Percentiles rank a stretch among this genome's conserved stretches.
phyloP scores from a whole-genome alignment of 1,140 invertebrate genomes.

The Coenobita brevimanus region DNA sequence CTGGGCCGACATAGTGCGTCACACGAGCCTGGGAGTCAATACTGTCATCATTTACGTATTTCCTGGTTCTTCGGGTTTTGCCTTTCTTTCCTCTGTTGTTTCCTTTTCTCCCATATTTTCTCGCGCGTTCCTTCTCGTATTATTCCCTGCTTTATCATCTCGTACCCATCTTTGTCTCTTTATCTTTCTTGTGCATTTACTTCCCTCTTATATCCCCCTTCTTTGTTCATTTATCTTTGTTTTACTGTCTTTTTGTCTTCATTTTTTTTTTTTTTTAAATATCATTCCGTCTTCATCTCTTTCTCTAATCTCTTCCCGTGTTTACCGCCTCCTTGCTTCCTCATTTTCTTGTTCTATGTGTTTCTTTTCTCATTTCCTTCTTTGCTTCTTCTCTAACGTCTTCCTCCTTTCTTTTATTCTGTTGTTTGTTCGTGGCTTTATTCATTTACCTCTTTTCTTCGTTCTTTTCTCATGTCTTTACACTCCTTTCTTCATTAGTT shows the following conservation, averaged over 20 bases:
- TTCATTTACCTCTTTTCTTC: not conserved
- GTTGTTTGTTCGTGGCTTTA: not conserved
- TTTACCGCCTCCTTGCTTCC: not conserved
- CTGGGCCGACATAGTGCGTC: too few species aligned
- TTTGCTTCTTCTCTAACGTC: not conserved
- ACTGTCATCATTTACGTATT: not conserved
- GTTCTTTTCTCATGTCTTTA: not conserved
- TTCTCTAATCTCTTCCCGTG: not conserved
- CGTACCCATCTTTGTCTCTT: not conserved
- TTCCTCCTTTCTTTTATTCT: not conserved
- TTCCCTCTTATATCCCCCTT: not conserved
- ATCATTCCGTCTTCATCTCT: not conserved
- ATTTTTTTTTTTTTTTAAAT: not conserved
- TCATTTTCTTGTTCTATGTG: too few species aligned
- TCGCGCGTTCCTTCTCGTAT: too few species aligned
- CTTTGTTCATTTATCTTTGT: not conserved
- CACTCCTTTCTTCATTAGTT: not conserved
- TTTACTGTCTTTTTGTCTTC: not conserved
- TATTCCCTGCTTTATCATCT: not conserved
- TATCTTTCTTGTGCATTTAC: not conserved
- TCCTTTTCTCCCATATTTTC: not conserved
- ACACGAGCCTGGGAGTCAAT: too few species aligned
- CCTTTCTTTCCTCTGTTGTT: not conserved
- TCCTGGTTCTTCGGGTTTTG: not conserved
- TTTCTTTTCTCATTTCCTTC: not conserved